Evolutionary conservation across 2,113 vertebrate species (phyloP).

Genomic region (Mungos mungo): DNA sequence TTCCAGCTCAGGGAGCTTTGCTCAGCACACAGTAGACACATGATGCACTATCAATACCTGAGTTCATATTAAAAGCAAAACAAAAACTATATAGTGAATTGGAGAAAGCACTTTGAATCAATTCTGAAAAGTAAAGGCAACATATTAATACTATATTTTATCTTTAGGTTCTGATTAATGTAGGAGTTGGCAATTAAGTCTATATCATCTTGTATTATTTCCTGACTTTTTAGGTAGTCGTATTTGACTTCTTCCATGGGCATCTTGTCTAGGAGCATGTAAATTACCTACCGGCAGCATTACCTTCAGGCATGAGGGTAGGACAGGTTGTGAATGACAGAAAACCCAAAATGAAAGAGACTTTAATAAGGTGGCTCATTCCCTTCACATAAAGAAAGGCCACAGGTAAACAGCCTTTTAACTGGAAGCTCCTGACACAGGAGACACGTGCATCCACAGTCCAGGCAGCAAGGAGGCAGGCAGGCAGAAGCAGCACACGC

Average conservation of each 20-base stretch:
- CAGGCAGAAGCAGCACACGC: neutral
- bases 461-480: neutral
- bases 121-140: neutral
- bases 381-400: neutral
- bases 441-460: neutral
- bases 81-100: conserved; percentile 4
- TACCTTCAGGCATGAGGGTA: neutral
- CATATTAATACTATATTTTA: neutral
- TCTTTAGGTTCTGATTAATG: neutral
- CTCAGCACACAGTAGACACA: neutral
- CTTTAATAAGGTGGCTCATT: neutral
- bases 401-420: neutral
- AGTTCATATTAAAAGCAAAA: neutral
- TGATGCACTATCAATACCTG: neutral
- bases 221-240: neutral
- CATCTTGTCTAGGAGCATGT: conserved; percentile 23
- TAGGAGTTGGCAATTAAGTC: neutral
- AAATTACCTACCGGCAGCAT: neutral
- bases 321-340: neutral
- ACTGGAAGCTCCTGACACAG: neutral
- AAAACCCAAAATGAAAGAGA: conserved; percentile 8
- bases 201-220: conserved; percentile 19
- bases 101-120: neutral
- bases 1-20: neutral
- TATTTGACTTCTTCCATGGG: conserved; percentile 25